Percentiles rank a stretch among this genome's conserved stretches.
Evolutionary conservation across 2,797 vertebrate species (phyloP).

Genomic region (Gallirallus australis): DNA sequence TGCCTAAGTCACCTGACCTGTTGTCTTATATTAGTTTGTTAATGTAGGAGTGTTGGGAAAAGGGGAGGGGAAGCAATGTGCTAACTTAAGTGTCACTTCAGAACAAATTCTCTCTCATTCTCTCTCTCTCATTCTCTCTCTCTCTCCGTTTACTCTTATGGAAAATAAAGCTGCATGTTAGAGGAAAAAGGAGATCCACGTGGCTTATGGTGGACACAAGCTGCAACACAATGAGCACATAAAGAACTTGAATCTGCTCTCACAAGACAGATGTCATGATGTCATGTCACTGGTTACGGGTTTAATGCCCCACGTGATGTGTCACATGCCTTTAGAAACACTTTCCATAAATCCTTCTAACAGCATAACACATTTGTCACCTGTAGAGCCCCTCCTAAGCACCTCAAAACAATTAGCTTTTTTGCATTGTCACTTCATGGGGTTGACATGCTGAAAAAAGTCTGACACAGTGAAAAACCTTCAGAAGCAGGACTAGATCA

Average conservation of each 20-base stretch:
- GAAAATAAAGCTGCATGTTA: not conserved
- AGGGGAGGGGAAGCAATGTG: not conserved
- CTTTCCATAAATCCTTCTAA: not conserved
- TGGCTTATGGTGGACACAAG: not conserved
- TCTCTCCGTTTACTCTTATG: not conserved
- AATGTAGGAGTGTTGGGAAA: not conserved
- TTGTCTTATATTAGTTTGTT: not conserved
- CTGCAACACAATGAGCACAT: not conserved
- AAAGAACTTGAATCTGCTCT: not conserved
- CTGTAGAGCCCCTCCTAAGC: not conserved
- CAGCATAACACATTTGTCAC: not conserved
- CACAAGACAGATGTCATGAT: not conserved
- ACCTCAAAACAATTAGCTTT: not conserved
- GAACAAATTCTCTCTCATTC: not conserved
- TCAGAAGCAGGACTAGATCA: not conserved
- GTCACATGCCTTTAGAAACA: not conserved
- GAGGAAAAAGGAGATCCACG: not conserved
- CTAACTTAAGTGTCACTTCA: not conserved
- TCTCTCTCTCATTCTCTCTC: not conserved
- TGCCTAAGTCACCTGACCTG: not conserved
- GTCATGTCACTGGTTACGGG: fast-evolving
- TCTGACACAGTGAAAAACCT: not conserved
- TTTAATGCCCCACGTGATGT: not conserved
- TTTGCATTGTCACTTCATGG: not conserved
- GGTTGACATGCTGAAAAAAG: not conserved